A percentile compares a stretch with the other conserved stretches of the same genome.
phyloP scores from a whole-genome alignment of 1,140 invertebrate genomes.

The Papilio polytes region DNA sequence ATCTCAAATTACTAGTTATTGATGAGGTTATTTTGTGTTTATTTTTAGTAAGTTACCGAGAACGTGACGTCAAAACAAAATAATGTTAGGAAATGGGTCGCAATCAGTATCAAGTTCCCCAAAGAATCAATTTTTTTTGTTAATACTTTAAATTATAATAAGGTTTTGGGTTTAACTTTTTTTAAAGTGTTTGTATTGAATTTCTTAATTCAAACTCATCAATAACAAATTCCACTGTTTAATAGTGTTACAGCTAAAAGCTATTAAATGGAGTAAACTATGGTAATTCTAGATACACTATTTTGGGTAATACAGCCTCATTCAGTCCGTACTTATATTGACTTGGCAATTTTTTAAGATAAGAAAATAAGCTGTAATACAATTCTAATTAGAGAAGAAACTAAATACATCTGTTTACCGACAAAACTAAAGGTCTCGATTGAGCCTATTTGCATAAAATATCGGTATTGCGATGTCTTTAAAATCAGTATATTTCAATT shows the following conservation, averaged over 20 bases:
- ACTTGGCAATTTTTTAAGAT: slow-evolving; percentile 31
- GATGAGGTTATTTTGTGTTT: slow-evolving; percentile 13
- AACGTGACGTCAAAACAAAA: too few relatives aligned
- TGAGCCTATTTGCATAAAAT: too few relatives aligned
- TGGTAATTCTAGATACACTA: slow-evolving; percentile 35
- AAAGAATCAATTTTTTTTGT: too few relatives aligned
- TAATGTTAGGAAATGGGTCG: too few relatives aligned
- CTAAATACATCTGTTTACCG: neutral
- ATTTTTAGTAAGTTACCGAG: neutral
- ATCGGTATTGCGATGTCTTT: too few relatives aligned
- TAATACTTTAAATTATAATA: too few relatives aligned
- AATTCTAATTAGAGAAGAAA: slow-evolving; percentile 7
- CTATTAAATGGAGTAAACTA: slow-evolving; percentile 33
- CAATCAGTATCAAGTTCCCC: too few relatives aligned
- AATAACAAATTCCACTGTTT: too few relatives aligned
- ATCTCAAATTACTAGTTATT: neutral
- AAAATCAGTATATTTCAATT: too few relatives aligned
- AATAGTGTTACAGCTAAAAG: slow-evolving; percentile 6
- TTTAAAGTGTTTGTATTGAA: neutral
- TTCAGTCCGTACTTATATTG: slow-evolving; percentile 58
- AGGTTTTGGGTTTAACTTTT: neutral
- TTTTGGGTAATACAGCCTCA: slow-evolving; percentile 65
- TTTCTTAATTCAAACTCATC: neutral
- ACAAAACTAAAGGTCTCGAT: neutral
- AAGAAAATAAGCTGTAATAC: neutral